A percentile compares a stretch with the other conserved stretches of the same genome.
These are phyloP conservation scores for Prolemur simus DNA, from an alignment of 2,113 vertebrate species.

Conservation along the genomic window DNA sequence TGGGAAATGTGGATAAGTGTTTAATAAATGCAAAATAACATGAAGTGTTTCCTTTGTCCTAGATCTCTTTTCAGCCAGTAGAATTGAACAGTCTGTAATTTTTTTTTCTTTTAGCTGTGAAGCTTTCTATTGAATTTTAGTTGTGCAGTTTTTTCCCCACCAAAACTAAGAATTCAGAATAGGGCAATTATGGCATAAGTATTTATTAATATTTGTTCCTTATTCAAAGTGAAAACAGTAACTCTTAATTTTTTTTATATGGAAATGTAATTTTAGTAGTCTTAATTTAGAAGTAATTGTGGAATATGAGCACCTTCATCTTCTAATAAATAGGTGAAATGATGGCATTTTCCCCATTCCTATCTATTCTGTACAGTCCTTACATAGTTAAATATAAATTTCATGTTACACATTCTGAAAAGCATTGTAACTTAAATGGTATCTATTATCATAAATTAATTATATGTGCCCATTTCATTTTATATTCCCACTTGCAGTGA, in stretches of 20 bases:
- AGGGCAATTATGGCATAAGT: neutral
- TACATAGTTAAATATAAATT: neutral
- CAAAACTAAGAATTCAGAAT: slow-evolving; percentile 10
- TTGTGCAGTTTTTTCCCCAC: neutral
- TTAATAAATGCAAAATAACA: neutral
- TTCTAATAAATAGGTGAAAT: neutral
- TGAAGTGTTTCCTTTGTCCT: neutral
- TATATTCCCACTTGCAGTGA: neutral
- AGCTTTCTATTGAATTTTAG: neutral
- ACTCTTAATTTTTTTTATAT: slow-evolving; percentile 20
- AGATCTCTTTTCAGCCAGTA: slow-evolving; percentile 27
- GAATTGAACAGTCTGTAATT: neutral
- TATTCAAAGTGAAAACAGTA: slow-evolving; percentile 37
- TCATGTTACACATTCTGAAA: neutral
- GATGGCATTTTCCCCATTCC: neutral
- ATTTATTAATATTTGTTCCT: neutral
- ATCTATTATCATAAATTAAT: neutral
- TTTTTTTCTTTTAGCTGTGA: neutral
- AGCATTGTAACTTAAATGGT: neutral
- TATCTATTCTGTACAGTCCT: neutral
- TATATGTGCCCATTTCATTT: neutral
- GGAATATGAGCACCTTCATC: neutral
- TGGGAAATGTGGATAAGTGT: neutral
- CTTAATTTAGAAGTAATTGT: slow-evolving; percentile 41
- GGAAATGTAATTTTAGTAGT: slow-evolving; percentile 7